Conservation (phyloP, 23 tunicate genomes). For the Oikopleura vanhoeffeni region DNA sequence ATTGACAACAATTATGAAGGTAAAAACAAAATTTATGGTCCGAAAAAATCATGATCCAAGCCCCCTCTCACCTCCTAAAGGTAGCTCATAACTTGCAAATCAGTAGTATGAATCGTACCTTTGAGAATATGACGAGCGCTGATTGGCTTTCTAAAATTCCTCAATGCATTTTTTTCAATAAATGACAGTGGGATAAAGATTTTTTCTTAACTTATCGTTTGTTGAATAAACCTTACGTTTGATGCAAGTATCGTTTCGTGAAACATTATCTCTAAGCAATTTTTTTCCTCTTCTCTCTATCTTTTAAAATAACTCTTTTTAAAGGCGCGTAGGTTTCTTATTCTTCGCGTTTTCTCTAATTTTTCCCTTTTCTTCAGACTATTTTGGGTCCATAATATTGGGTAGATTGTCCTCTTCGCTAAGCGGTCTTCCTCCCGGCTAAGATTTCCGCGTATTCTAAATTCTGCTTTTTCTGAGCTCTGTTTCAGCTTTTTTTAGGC, state of each 20-base stretch:
- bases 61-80: no score
- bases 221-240: background rate
- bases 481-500: conserved; percentile 63
- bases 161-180: no score
- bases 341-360: conserved; percentile 60
- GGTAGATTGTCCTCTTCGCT: background rate
- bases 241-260: conserved; percentile 23
- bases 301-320: conserved; percentile 90
- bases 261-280: conserved; percentile 28
- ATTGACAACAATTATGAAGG: no score
- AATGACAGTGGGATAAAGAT: no score
- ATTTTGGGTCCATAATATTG: conserved; percentile 30
- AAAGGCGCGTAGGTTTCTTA: conserved; percentile 88
- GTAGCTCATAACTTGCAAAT: no score
- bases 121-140: no score
- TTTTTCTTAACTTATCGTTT: no score
- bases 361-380: conserved; percentile 40
- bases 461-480: conserved; percentile 67
- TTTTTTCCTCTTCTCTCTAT: conserved; percentile 86
- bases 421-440: conserved; percentile 46
- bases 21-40: no score
- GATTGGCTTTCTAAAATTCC: no score
- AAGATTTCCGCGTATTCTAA: conserved; percentile 86
- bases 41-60: no score
- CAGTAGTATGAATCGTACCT: no score